A percentile compares a stretch with the other conserved stretches of the same genome.
Conservation (phyloP, 92 coral and sea anemone genomes). For the Nematostella vectensis region DNA sequence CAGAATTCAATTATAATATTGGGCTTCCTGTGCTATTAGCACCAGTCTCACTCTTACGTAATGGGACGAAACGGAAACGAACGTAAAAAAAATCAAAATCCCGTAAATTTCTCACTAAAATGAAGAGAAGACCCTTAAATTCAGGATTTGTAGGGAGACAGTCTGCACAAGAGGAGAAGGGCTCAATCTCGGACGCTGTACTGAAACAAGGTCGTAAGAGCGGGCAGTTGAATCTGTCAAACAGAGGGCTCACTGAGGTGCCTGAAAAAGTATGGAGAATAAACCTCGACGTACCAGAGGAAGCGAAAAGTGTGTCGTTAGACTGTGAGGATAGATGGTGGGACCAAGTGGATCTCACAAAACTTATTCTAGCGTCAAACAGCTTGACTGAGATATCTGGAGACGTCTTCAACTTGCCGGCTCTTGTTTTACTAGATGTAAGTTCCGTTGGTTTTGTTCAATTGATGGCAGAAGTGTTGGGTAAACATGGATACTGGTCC, state of each 20-base stretch:
- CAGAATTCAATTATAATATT: no score
- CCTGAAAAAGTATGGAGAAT: slow-evolving; percentile 93
- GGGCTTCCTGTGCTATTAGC: no score
- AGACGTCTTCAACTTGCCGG: slow-evolving; percentile 61
- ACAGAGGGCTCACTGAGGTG: slow-evolving; percentile 56
- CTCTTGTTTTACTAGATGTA: slow-evolving; percentile 81
- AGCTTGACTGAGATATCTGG: slow-evolving; percentile 57
- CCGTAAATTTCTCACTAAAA: no score
- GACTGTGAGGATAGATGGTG: slow-evolving; percentile 89
- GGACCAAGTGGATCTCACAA: slow-evolving; percentile 84
- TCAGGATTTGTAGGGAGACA: slow-evolving; percentile 36
- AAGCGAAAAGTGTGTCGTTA: slow-evolving; percentile 70
- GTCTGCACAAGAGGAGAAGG: slow-evolving; percentile 12
- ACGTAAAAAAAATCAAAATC: no score
- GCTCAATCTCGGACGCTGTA: slow-evolving; percentile 70
- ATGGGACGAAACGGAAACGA: no score
- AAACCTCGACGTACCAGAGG: slow-evolving; percentile 76
- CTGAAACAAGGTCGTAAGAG: slow-evolving; percentile 83
- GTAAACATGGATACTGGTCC: no score
- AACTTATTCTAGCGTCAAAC: slow-evolving; percentile 84
- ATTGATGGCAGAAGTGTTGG: no score
- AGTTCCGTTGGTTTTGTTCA: no score
- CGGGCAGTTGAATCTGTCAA: slow-evolving; percentile 88
- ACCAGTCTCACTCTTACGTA: no score
- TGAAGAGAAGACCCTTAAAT: slow-evolving; percentile 50